Evolutionary conservation across 2,797 vertebrate genomes (phyloP), one percentile per base, ranked within the genome.

Genomic region (Parotocinclus haroldoi): DNA sequence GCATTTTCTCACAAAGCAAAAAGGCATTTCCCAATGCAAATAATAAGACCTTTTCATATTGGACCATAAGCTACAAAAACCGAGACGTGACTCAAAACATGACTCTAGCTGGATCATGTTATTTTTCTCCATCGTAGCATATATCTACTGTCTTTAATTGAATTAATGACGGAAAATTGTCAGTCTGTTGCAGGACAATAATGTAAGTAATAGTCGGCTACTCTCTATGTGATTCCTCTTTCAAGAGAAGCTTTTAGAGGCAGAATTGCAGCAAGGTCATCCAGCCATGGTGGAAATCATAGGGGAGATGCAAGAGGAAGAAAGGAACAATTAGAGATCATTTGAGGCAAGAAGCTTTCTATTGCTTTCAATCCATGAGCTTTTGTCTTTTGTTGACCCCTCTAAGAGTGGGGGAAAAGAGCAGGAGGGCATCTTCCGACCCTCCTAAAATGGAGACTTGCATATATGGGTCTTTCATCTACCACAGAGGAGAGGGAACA

Each of bases 261-360:
- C 79, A 84, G 88, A 91, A 85, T 81, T 82, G 85, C 80, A 72
- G 84, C 82, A 79, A 86, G 87, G 87, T 92, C 90, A 84, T 83
- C 87, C 85, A 81, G 80, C 88, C 87, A 79, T 82, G 78, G 85
- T 81, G 79, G 84, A 89, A 90, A 83, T 89, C 84, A 84, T 82
- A 80, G 66, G 88, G 92, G 84, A 87, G 86, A 91, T 85, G 85
- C 86, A 78, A 80, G 74, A 80, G 86, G 93, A 96, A 98, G 92
- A 98, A 98, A 96, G 94, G 87, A 84, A 80, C 91, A 95, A 98
- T 98, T 96, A 95, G 92, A 95, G 91, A 93, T 95, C 82, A 96
- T 96, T 98, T 96, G 89, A 90, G 86, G 70, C 88, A 92, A 95
- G 95, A 96, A 95, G 93, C 91, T 92, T 93, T 87, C 80, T 88